Conservation (phyloP, 2,888 invertebrate genomes). For the Drosophila limbata region DNA sequence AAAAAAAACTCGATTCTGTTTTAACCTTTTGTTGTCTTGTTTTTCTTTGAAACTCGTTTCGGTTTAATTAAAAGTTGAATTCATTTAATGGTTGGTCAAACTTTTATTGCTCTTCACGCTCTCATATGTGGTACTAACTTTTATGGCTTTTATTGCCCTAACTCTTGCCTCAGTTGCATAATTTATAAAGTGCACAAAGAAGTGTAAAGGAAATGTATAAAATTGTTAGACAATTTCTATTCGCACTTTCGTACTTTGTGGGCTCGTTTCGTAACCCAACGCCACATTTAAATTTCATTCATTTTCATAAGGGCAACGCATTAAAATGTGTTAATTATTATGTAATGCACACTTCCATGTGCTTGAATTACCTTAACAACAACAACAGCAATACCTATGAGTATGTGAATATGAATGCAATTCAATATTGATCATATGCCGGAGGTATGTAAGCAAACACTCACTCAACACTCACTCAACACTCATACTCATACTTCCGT, state of each 20-base stretch:
- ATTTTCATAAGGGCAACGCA: conserved; percentile 23
- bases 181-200: conserved; percentile 36
- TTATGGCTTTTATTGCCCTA: conserved; percentile 19
- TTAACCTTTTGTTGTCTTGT: conserved; percentile 6
- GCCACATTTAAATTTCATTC: not conserved
- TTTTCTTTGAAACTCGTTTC: conserved; percentile 26
- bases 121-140: conserved; percentile 12
- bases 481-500: conserved; percentile 17
- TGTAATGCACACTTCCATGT: conserved; percentile 28
- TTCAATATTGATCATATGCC: conserved; percentile 30
- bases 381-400: not conserved
- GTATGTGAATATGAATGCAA: conserved; percentile 27
- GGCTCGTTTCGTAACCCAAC: conserved; percentile 19
- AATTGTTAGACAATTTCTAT: conserved; percentile 25
- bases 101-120: conserved; percentile 21
- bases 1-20: conserved; percentile 30
- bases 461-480: conserved; percentile 11
- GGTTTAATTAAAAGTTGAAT: conserved; percentile 46
- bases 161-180: conserved; percentile 24
- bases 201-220: conserved; percentile 14
- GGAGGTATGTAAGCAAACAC: conserved; percentile 7
- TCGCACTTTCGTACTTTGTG: conserved; percentile 18
- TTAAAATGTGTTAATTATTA: conserved; percentile 52
- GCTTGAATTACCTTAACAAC: conserved; percentile 31
- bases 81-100: conserved; percentile 40